phyloP scores from a whole-genome alignment of 2,113 vertebrate genomes.

The Peucedramus taeniatus region DNA sequence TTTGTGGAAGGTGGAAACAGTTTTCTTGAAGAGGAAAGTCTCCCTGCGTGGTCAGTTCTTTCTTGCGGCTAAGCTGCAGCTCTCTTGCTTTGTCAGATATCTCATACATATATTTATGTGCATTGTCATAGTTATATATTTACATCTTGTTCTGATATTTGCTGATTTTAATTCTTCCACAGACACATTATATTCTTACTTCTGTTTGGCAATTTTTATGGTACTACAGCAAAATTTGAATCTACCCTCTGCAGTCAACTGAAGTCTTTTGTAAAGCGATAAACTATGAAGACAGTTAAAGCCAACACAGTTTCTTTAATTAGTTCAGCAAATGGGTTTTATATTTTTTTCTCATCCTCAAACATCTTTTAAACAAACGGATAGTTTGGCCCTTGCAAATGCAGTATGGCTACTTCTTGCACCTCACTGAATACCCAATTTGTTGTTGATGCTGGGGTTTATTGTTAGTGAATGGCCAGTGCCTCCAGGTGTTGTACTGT shows the following conservation, averaged over 20 bases:
- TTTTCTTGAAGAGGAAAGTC: background rate
- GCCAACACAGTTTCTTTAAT: background rate
- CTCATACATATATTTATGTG: background rate
- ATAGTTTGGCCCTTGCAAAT: background rate
- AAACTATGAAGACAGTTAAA: background rate
- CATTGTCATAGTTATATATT: background rate
- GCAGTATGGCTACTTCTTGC: background rate
- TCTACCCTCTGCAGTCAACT: background rate
- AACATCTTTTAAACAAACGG: background rate
- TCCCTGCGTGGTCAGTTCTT: background rate
- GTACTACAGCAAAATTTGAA: background rate
- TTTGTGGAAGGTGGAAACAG: background rate
- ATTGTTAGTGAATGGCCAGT: accelerated
- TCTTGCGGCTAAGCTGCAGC: background rate
- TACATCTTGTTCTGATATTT: background rate
- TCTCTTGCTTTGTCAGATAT: background rate
- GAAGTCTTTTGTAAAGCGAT: background rate
- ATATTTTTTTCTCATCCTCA: background rate
- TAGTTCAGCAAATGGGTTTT: background rate
- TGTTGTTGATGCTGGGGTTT: background rate
- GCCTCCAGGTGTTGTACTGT: background rate
- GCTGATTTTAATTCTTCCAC: background rate
- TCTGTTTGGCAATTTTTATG: background rate
- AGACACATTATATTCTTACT: background rate
- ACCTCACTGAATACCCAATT: background rate